These are phyloP conservation scores for Odontamblyopus rebecca DNA, from an alignment of 2,797 vertebrate species.

Conservation along the genomic window DNA sequence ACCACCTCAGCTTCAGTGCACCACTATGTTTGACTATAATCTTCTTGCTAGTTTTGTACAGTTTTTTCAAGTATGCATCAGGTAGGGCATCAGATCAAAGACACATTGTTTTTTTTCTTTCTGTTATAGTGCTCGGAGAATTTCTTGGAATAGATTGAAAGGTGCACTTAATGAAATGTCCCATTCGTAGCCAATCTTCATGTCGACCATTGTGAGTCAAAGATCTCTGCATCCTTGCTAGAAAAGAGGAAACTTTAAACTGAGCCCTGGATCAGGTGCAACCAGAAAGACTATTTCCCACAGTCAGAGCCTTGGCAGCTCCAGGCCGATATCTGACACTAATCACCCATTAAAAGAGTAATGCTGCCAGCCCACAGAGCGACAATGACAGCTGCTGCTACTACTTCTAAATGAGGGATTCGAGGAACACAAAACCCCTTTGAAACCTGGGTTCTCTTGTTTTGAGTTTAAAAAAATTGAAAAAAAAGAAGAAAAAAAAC, in stretches of 20 bases:
- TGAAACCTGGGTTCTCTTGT: constrained; percentile 31
- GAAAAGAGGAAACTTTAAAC: constrained; percentile 72
- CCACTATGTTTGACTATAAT: background rate
- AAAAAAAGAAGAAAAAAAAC: background rate
- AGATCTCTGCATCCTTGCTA: constrained; percentile 53
- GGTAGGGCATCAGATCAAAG: background rate
- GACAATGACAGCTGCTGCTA: constrained; percentile 76
- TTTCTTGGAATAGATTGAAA: constrained; percentile 20
- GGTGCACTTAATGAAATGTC: constrained; percentile 52
- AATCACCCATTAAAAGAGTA: constrained; percentile 82
- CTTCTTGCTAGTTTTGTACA: background rate
- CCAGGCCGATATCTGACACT: constrained; percentile 81
- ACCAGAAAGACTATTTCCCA: constrained; percentile 75
- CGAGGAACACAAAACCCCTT: constrained; percentile 53
- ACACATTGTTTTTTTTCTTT: constrained; percentile 12
- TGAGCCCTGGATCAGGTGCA: constrained; percentile 75
- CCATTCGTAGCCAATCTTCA: constrained; percentile 44
- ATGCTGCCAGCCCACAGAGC: constrained; percentile 61
- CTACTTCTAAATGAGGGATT: constrained; percentile 62
- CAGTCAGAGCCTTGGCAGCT: constrained; percentile 65
- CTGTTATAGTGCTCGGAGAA: background rate
- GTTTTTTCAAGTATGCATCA: background rate
- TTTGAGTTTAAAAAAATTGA: constrained; percentile 27
- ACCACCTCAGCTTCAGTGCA: too few relatives aligned
- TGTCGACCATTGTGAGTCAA: constrained; percentile 46